These are phyloP conservation scores for Metalampra italica DNA, from an alignment of 2,888 invertebrate genomes.

Conservation along the genomic window DNA sequence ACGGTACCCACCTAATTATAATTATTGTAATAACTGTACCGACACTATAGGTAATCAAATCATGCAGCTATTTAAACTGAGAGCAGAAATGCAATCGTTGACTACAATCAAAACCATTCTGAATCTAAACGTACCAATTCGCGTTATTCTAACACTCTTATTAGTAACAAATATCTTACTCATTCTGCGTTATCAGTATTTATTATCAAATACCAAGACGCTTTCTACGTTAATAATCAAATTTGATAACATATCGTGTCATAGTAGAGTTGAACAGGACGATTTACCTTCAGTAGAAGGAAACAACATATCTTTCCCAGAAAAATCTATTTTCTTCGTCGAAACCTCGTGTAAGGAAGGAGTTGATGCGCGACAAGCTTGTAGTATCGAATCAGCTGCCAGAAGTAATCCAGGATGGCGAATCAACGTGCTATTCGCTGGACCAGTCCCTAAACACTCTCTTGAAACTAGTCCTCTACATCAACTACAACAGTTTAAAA, in stretches of 20 bases:
- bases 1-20: too few species aligned
- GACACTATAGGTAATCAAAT: too few species aligned
- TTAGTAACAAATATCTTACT: too few species aligned
- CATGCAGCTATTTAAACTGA: too few species aligned
- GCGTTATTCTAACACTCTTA: too few species aligned
- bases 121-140: too few species aligned
- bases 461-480: constrained; percentile 31
- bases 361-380: constrained; percentile 79
- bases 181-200: too few species aligned
- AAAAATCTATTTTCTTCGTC: constrained; percentile 80
- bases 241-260: constrained; percentile 17
- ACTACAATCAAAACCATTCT: too few species aligned
- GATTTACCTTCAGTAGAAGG: constrained; percentile 27
- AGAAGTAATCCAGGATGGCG: constrained; percentile 76
- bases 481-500: constrained; percentile 58
- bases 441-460: constrained; percentile 39
- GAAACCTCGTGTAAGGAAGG: constrained; percentile 80
- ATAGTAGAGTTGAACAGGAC: constrained; percentile 19
- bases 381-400: constrained; percentile 84
- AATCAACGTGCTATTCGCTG: constrained; percentile 76
- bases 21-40: too few species aligned
- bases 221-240: too few species aligned
- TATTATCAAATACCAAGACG: too few species aligned
- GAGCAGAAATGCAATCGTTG: too few species aligned
- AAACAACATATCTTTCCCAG: constrained; percentile 34